Percentiles rank a stretch among this genome's conserved stretches.
phyloP scores from a whole-genome alignment of 2,113 vertebrate species.

The Crotalus viridis region DNA sequence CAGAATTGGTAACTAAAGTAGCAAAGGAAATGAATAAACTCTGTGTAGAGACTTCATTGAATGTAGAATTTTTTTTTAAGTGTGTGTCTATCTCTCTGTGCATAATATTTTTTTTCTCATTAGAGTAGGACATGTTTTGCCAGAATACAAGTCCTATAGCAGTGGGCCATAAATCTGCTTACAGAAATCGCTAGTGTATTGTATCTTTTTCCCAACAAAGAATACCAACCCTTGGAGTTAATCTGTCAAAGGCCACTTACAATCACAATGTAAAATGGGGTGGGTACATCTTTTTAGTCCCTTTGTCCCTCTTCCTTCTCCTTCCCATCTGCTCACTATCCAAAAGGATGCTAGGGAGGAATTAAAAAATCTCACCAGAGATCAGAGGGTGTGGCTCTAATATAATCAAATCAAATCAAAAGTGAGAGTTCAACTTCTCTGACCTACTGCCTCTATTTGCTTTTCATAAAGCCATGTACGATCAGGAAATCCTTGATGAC shows the following conservation, averaged over 20 bases:
- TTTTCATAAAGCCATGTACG: neutral
- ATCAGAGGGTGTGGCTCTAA: too few relatives aligned
- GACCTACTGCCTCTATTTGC: neutral
- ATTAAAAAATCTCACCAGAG: too few relatives aligned
- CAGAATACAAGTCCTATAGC: neutral
- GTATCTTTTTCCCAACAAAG: neutral
- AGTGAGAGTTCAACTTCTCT: neutral
- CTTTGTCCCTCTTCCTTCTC: too few relatives aligned
- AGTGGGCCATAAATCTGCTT: too few relatives aligned
- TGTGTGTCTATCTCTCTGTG: neutral
- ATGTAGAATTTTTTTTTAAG: neutral
- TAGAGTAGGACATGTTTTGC: neutral
- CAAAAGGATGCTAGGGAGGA: too few relatives aligned
- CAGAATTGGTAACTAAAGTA: conserved; percentile 34
- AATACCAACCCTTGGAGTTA: neutral
- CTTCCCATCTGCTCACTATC: too few relatives aligned
- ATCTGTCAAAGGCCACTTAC: too few relatives aligned
- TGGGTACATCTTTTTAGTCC: too few relatives aligned
- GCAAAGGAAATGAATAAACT: neutral
- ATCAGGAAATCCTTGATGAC: too few relatives aligned
- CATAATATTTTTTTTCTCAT: neutral
- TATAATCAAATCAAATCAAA: too few relatives aligned
- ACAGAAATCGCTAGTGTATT: neutral
- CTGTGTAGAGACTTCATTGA: neutral
- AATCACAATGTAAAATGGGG: too few relatives aligned